A percentile compares a stretch with the other conserved stretches of the same genome.
These are phyloP conservation scores for Plagodis dolabraria DNA, from an alignment of 2,888 invertebrate genomes.

Conservation along the genomic window DNA sequence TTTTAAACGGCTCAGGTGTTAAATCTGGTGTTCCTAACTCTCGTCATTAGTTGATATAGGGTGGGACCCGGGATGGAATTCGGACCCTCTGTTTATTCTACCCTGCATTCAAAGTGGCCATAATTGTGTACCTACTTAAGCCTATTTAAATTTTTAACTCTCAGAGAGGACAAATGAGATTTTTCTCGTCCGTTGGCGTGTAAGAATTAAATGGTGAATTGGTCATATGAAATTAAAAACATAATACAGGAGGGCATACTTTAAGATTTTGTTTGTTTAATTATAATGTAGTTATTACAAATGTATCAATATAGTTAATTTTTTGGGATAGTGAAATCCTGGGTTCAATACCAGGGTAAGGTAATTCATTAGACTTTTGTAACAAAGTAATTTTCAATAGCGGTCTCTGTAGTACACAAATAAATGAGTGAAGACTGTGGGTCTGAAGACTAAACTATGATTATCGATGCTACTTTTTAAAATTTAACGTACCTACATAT, in stretches of 20 bases:
- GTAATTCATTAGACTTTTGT: neutral
- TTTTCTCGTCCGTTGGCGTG: slow-evolving; percentile 31
- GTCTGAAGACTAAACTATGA: too few relatives aligned
- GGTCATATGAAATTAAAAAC: neutral
- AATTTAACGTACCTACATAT: too few relatives aligned
- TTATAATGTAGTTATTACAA: too few relatives aligned
- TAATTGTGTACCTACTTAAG: slow-evolving; percentile 65
- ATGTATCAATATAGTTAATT: too few relatives aligned
- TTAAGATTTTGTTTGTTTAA: too few relatives aligned
- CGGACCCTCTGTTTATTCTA: slow-evolving; percentile 66
- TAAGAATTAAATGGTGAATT: slow-evolving; percentile 30
- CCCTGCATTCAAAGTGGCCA: slow-evolving; percentile 58
- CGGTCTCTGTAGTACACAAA: too few relatives aligned
- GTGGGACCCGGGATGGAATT: slow-evolving; percentile 45
- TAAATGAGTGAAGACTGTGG: too few relatives aligned
- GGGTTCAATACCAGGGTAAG: neutral
- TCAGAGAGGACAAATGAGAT: slow-evolving; percentile 37
- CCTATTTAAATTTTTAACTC: slow-evolving; percentile 56
- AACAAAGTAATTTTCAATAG: too few relatives aligned
- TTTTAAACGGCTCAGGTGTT: slow-evolving; percentile 65
- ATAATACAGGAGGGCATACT: too few relatives aligned
- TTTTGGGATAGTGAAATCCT: neutral
- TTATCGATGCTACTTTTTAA: too few relatives aligned
- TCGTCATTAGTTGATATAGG: slow-evolving; percentile 74
- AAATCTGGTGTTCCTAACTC: slow-evolving; percentile 60